These are phyloP conservation scores for Eupithecia centaureata DNA, from an alignment of 2,888 invertebrate genomes.

Conservation along the genomic window DNA sequence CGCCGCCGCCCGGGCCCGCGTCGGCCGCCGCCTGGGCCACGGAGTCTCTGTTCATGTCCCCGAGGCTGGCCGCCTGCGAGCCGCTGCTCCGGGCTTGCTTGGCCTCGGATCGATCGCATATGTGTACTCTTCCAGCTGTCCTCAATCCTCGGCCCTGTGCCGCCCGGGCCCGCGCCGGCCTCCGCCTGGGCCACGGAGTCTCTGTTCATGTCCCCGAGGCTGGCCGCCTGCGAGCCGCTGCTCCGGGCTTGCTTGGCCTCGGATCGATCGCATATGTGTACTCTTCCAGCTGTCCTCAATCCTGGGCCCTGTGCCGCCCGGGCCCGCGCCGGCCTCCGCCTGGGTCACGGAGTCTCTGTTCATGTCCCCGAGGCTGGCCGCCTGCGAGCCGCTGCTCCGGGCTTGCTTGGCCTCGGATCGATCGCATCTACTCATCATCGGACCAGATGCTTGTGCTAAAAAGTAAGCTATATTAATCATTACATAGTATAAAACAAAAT, in stretches of 20 bases:
- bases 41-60: constrained; percentile 57
- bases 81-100: constrained; percentile 60
- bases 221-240: constrained; percentile 54
- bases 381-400: constrained; percentile 56
- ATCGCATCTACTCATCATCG: constrained; percentile 62
- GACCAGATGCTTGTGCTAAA: constrained; percentile 68
- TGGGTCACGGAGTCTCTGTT: constrained; percentile 60
- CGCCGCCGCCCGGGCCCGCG: constrained; percentile 38
- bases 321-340: constrained; percentile 30
- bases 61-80: constrained; percentile 57
- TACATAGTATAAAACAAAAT: too few species aligned
- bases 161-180: constrained; percentile 13
- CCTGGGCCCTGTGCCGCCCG: constrained; percentile 50
- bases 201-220: constrained; percentile 59
- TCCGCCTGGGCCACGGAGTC: constrained; percentile 58
- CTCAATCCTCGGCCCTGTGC: constrained; percentile 51
- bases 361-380: constrained; percentile 59
- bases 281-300: constrained; percentile 54
- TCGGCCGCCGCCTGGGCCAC: constrained; percentile 53
- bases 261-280: constrained; percentile 46
- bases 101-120: constrained; percentile 47
- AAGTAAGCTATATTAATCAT: too few species aligned
- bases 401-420: constrained; percentile 53
- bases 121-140: constrained; percentile 58
- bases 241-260: constrained; percentile 59